Percentiles rank a stretch among this genome's conserved stretches.
Evolutionary conservation across 2,888 invertebrate species (phyloP).

Genomic region (Parnassius mnemosyne): DNA sequence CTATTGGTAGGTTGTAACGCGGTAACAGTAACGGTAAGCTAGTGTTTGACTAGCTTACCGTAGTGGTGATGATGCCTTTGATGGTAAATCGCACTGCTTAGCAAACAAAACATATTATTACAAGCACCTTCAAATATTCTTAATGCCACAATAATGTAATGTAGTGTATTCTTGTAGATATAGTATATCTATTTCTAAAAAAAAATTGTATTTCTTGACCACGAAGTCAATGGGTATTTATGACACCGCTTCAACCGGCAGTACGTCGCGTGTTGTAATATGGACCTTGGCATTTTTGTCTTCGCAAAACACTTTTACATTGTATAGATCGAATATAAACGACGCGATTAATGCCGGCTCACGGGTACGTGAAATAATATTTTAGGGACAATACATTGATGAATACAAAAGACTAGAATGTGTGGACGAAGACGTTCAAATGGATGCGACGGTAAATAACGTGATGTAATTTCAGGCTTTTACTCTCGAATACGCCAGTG

Average conservation of each 20-base stretch:
- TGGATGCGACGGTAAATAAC: background rate
- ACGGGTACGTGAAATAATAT: constrained; percentile 6
- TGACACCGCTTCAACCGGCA: constrained; percentile 10
- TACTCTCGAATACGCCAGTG: too few relatives aligned
- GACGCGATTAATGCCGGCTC: constrained; percentile 16
- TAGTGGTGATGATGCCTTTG: too few relatives aligned
- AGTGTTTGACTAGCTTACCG: too few relatives aligned
- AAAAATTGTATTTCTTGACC: constrained; percentile 12
- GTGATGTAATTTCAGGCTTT: background rate
- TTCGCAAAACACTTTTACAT: constrained; percentile 28
- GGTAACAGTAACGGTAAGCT: too few relatives aligned
- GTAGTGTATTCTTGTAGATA: constrained; percentile 7
- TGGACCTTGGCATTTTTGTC: constrained; percentile 26
- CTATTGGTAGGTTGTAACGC: too few relatives aligned
- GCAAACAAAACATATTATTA: background rate
- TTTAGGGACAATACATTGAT: constrained; percentile 11
- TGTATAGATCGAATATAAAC: constrained; percentile 26
- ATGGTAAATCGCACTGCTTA: background rate
- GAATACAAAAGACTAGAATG: constrained; percentile 2
- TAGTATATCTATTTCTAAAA: constrained; percentile 1
- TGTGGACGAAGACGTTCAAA: background rate
- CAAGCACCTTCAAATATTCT: too few relatives aligned
- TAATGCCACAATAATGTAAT: too few relatives aligned
- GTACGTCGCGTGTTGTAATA: constrained; percentile 13
- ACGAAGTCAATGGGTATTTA: constrained; percentile 11